Conservation (phyloP, 1,140 invertebrate genomes). For the Maniola jurtina region DNA sequence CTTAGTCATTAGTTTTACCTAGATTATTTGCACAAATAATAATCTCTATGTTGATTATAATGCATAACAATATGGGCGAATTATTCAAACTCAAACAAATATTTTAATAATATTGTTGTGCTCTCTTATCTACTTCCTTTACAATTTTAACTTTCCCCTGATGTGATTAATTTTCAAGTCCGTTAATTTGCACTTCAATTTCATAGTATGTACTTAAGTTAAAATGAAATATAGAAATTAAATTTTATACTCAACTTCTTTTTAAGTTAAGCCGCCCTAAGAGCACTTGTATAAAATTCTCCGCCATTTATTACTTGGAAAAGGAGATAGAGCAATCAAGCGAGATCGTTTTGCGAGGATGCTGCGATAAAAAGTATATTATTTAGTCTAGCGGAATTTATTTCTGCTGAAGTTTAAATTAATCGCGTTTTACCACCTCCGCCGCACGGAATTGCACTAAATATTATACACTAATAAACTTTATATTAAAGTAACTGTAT, state of each 20-base stretch:
- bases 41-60: too few relatives aligned
- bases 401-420: conserved; percentile 15
- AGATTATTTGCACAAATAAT: too few relatives aligned
- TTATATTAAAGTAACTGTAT: too few relatives aligned
- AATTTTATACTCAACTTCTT: not conserved
- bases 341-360: conserved; percentile 14
- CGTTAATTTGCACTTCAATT: not conserved
- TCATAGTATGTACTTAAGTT: too few relatives aligned
- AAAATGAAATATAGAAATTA: not conserved
- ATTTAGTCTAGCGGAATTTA: conserved; percentile 14
- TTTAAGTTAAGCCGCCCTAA: conserved; percentile 3
- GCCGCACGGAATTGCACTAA: not conserved
- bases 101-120: too few relatives aligned
- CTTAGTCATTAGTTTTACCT: too few relatives aligned
- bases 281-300: conserved; percentile 18
- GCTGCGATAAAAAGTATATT: conserved; percentile 10
- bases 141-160: too few relatives aligned
- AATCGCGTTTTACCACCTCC: not conserved
- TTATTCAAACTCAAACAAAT: too few relatives aligned
- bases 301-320: conserved; percentile 26
- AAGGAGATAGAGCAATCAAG: conserved; percentile 17
- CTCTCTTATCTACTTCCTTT: too few relatives aligned
- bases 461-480: not conserved
- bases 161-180: too few relatives aligned
- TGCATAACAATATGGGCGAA: too few relatives aligned